Conservation (phyloP, 2,797 vertebrate species). For the Gymnodraco acuticeps region DNA sequence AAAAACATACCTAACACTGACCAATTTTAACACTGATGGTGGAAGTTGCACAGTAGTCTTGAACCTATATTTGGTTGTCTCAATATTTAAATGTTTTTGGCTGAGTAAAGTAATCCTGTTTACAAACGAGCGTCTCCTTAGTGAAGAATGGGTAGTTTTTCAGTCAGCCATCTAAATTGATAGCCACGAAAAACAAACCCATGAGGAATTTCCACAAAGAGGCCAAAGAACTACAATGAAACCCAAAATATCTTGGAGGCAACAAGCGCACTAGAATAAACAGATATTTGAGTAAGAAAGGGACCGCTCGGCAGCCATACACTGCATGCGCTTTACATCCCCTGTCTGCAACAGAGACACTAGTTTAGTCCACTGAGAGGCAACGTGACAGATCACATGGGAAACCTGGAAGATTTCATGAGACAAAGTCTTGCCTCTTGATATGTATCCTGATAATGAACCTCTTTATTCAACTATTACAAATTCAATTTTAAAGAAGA, state of each 20-base stretch:
- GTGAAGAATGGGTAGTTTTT: conserved; percentile 33
- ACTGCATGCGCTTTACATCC: conserved; percentile 36
- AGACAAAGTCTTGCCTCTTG: not conserved
- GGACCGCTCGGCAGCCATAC: conserved; percentile 22
- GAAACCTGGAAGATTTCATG: conserved; percentile 28
- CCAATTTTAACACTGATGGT: not conserved
- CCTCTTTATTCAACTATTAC: not conserved
- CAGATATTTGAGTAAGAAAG: conserved; percentile 60
- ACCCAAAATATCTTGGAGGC: conserved; percentile 60
- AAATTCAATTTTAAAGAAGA: not conserved
- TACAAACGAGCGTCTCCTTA: conserved; percentile 2
- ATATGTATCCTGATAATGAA: not conserved
- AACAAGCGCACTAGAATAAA: conserved; percentile 61
- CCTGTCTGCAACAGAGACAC: conserved; percentile 34
- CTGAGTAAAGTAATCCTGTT: conserved; percentile 1
- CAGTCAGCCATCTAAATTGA: conserved; percentile 14
- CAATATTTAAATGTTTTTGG: not conserved
- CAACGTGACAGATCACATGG: conserved; percentile 45
- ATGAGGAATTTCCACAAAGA: conserved; percentile 46
- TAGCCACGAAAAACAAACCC: conserved; percentile 39
- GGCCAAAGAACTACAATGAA: conserved; percentile 47
- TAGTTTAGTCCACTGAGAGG: conserved; percentile 38
- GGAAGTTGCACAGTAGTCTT: not conserved
- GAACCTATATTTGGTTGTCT: not conserved
- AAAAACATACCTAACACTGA: too few relatives aligned